Evolutionary conservation across 2,888 invertebrate genomes (phyloP).

Genomic region (Erpobdella octoculata): DNA sequence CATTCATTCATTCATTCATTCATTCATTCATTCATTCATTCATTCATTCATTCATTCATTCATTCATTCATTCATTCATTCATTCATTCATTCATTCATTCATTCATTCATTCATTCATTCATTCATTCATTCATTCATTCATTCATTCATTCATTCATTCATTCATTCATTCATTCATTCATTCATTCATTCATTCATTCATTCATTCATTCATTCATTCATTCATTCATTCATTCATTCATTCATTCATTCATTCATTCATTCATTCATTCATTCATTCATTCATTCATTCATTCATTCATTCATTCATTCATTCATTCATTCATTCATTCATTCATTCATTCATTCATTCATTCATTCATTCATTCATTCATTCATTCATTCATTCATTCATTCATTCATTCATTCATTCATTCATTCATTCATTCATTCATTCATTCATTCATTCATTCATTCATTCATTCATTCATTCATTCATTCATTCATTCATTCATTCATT

Average conservation of each 20-base stretch:
- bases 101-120: conserved; percentile 1
- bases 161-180: conserved; percentile 1
- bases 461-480: conserved; percentile 1
- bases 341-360: conserved; percentile 1
- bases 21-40: no score
- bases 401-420: conserved; percentile 1
- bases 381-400: conserved; percentile 1
- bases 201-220: conserved; percentile 1
- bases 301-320: conserved; percentile 1
- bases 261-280: conserved; percentile 1
- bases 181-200: conserved; percentile 1
- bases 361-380: conserved; percentile 1
- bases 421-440: conserved; percentile 1
- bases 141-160: conserved; percentile 1
- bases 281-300: conserved; percentile 1
- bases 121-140: conserved; percentile 1
- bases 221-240: conserved; percentile 1
- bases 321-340: conserved; percentile 1
- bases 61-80: conserved; percentile 1
- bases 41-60: conserved; percentile 1
- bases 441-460: conserved; percentile 1
- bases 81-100: conserved; percentile 1
- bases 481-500: conserved; percentile 1
- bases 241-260: conserved; percentile 1
- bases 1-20: no score